Evolutionary conservation across 2,797 vertebrate genomes (phyloP), one percentile per base, ranked within the genome.

Genomic region (Lepidocolaptes lacrymiger): DNA sequence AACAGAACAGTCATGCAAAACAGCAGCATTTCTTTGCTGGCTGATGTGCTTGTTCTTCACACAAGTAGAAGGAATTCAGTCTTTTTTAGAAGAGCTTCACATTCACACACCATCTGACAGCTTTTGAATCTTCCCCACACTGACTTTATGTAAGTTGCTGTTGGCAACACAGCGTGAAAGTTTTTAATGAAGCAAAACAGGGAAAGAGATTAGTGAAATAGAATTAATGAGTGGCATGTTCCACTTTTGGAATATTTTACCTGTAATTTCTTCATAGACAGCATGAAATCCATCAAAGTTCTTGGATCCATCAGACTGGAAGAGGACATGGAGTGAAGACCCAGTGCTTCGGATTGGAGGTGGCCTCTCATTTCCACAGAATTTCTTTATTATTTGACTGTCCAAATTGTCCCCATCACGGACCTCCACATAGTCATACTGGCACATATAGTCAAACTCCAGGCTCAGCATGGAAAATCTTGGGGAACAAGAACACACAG

Each of bases 221-320:
- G 71, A 80, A 46, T 73, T 51, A 77, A 63, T 59, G 19, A 76
- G n/a, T 36, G 56, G 71, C 15, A 21, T 32, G 64, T 54, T 77
- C 36, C 54, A 51, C 15, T 85, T 93, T 63, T 26, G 26, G 44
- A 46, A 76, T 62, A 36, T 66, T 84, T 97, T 97, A 99, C 99
- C 99, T 97, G 99, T 99, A 96, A 98, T 98, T 97, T 99, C 99
- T 97, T 99, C 98, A 97, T 99, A 99, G 77, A 98, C 97, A 51
- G 98, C 99, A 76, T 99, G 99, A 98, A 99, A 99, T 58, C 99
- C 99, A 67, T 99, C 99, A 55, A 99, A 99, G 88, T 99, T 99
- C 97, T 99, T 99, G 92, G 99, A 99, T 62, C 99, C 99, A 81
- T 99, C 99, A 2, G 99, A 99, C 82, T 98, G 98, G 96, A 99